Conservation (phyloP, 2,797 vertebrate genomes). For the Silurus aristotelis region DNA sequence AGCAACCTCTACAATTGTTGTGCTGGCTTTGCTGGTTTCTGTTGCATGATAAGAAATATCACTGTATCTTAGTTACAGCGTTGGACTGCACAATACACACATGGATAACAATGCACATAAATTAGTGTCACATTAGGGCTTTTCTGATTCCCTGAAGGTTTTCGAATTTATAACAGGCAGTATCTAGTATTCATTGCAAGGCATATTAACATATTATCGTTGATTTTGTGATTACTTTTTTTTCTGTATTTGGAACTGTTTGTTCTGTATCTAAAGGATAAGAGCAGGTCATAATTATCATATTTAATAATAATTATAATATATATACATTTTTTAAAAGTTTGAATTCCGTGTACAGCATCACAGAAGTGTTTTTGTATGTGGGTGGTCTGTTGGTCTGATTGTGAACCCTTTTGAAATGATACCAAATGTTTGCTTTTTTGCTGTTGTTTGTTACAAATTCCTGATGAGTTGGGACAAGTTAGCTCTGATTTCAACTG, state of each 20-base stretch:
- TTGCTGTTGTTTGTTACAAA: neutral
- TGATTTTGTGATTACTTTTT: neutral
- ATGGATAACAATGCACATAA: neutral
- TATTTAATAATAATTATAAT: too few species aligned
- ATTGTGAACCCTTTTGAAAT: slow-evolving; percentile 11
- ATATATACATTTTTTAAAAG: too few species aligned
- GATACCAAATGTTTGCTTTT: neutral
- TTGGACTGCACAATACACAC: too few species aligned
- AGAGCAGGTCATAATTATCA: neutral
- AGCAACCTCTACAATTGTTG: neutral
- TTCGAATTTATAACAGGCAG: neutral
- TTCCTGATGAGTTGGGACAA: neutral
- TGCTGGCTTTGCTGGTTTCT: neutral
- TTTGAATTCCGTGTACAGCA: slow-evolving; percentile 7
- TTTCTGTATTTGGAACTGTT: neutral
- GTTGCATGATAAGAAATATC: neutral
- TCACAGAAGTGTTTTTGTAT: neutral
- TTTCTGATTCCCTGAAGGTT: neutral
- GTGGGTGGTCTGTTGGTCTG: slow-evolving; percentile 10
- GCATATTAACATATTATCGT: neutral
- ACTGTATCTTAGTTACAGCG: neutral
- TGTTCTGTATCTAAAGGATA: slow-evolving; percentile 4
- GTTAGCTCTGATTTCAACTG: neutral
- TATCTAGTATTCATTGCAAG: neutral
- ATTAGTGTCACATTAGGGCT: neutral